These are phyloP conservation scores for Thalpophila matura DNA, from an alignment of 2,888 invertebrate genomes.

Conservation along the genomic window DNA sequence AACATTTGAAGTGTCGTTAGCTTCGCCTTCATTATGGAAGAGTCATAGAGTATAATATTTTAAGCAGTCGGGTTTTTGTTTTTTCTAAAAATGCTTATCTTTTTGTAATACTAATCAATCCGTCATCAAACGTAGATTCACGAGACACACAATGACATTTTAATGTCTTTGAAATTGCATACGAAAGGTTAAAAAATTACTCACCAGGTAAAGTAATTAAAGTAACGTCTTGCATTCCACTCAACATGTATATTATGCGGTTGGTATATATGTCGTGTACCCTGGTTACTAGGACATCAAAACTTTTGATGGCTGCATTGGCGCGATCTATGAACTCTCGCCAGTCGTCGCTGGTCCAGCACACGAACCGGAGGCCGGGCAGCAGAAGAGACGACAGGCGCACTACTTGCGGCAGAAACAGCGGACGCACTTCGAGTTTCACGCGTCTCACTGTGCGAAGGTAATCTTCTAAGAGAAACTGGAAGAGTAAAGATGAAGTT, in stretches of 20 bases:
- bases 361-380: slow-evolving; percentile 95
- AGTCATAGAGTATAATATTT: too few relatives aligned
- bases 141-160: too few relatives aligned
- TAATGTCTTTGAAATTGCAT: too few relatives aligned
- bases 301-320: slow-evolving; percentile 94
- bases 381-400: slow-evolving; percentile 95
- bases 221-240: slow-evolving; percentile 96
- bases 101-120: too few relatives aligned
- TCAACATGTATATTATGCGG: slow-evolving; percentile 96
- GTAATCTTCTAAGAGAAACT: slow-evolving; percentile 95
- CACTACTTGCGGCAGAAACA: slow-evolving; percentile 96
- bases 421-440: slow-evolving; percentile 96
- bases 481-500: too few relatives aligned
- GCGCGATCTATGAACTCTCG: slow-evolving; percentile 94
- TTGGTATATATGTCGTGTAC: slow-evolving; percentile 97
- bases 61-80: too few relatives aligned
- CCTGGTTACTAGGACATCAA: slow-evolving; percentile 94
- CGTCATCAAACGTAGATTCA: too few relatives aligned
- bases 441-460: slow-evolving; percentile 93
- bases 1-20: too few relatives aligned
- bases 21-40: too few relatives aligned
- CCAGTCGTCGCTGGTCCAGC: slow-evolving; percentile 97
- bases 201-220: slow-evolving; percentile 94
- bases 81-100: too few relatives aligned
- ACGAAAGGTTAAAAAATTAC: too few relatives aligned